A percentile compares a stretch with the other conserved stretches of the same genome.
phyloP scores from a whole-genome alignment of 2,797 vertebrate genomes.

The Denticeps clupeoides region DNA sequence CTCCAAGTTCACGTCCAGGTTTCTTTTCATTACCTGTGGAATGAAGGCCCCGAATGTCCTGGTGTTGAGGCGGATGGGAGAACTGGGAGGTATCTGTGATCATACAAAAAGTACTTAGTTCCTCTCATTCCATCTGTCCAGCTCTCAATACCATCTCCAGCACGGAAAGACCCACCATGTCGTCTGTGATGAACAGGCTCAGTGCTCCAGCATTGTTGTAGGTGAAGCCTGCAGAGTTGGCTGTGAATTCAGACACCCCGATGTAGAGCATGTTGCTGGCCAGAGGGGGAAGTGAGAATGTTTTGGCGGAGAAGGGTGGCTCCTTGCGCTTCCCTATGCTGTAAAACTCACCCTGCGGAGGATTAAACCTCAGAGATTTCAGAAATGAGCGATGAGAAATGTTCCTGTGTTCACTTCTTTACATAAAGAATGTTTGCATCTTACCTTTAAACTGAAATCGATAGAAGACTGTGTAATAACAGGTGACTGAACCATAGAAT shows the following conservation, averaged over 20 bases:
- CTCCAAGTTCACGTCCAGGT: too few species aligned
- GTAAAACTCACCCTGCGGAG: constrained; percentile 67
- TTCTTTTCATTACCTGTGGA: constrained; percentile 46
- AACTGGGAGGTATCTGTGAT: constrained; percentile 48
- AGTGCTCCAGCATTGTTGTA: constrained; percentile 62
- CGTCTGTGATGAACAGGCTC: constrained; percentile 55
- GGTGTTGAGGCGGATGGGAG: constrained; percentile 56
- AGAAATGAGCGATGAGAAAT: neutral
- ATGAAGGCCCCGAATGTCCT: constrained; percentile 50
- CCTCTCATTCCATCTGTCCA: too few species aligned
- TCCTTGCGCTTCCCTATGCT: constrained; percentile 56
- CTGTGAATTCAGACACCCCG: constrained; percentile 63
- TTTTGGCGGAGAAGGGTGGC: constrained; percentile 55
- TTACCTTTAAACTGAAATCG: constrained; percentile 56
- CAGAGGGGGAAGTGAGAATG: constrained; percentile 51
- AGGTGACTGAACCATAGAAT: constrained; percentile 57
- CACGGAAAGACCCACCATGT: constrained; percentile 61
- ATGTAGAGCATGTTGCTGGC: constrained; percentile 64
- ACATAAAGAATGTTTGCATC: too few species aligned
- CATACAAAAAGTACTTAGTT: too few species aligned
- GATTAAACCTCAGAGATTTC: too few species aligned
- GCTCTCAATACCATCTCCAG: too few species aligned
- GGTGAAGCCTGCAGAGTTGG: constrained; percentile 66
- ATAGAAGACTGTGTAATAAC: constrained; percentile 38
- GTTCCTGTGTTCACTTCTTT: too few species aligned